Evolutionary conservation across 1,140 invertebrate genomes (phyloP), one percentile per base, ranked within the genome.

Genomic region (Doryteuthis pealeii): DNA sequence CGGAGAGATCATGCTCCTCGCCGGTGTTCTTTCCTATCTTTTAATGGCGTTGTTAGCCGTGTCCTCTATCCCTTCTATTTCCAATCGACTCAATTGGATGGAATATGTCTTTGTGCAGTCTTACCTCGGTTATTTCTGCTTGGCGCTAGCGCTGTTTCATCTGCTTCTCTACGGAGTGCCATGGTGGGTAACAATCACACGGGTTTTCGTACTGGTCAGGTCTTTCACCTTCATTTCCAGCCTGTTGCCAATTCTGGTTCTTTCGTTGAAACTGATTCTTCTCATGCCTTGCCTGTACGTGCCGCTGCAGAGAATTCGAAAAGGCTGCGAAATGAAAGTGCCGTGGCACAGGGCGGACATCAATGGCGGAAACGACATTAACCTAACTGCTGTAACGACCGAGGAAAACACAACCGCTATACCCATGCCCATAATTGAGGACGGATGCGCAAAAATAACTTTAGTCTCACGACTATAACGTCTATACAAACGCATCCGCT

Each of bases 91-190:
- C n/a, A 86, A 85, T 72, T 86, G 83, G 84, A 72, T 80, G 12
- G 84, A 86, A 62, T 87, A 84, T 84, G 69, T 78, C 28, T 83
- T 82, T 67, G 73, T 86, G 30, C 86, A 87, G 68, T 85, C 84
- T 14, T 79, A 79, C 32, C 74, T 86, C 22, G 84, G 86, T 33
- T 81, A 84, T 68, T 62, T 81, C 15, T 75, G 78, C 32, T 77
- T 87, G 40, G 71, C 79, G 15, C 40, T 85, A 12, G 78, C 80
- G 4, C 67, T 83, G n/a, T 62, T 75, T 58, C 86, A 87, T 71
- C 81, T 84, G 3, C 66, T 79, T 0, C 71, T 85, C 15, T 84
- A 83, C 81, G 82, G 83, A 15, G 73, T 79, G 2, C 82, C 80
- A 8, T 77, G 78, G 33, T 85, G 83, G 83, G 6, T 62, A n/a